These are phyloP conservation scores for Dilophus febrilis DNA, from an alignment of 2,888 invertebrate species.

Conservation along the genomic window DNA sequence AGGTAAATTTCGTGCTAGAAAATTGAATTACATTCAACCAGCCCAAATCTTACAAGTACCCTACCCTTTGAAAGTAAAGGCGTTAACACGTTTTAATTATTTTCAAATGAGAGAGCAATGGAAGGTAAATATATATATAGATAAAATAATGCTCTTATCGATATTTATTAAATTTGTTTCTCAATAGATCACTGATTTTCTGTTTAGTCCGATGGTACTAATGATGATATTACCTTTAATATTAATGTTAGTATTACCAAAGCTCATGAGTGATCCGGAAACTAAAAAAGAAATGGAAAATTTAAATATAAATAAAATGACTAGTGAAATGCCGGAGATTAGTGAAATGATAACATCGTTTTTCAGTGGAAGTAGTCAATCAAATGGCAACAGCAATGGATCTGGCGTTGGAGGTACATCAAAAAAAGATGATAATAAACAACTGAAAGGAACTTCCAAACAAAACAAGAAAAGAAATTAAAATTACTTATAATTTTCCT, in stretches of 20 bases:
- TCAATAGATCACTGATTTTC: slow-evolving; percentile 72
- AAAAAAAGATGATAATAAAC: slow-evolving; percentile 24
- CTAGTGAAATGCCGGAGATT: slow-evolving; percentile 84
- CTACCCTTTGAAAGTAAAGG: slow-evolving; percentile 82
- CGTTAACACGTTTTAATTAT: slow-evolving; percentile 62
- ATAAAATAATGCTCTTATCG: neutral
- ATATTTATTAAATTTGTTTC: neutral
- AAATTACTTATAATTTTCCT: too few relatives aligned
- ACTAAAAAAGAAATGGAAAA: slow-evolving; percentile 92
- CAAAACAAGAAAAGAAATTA: slow-evolving; percentile 28
- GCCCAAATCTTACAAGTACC: slow-evolving; percentile 77
- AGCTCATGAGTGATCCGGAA: slow-evolving; percentile 96
- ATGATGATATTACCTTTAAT: slow-evolving; percentile 92
- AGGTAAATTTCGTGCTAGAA: slow-evolving; percentile 89
- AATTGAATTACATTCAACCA: slow-evolving; percentile 86
- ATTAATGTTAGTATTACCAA: slow-evolving; percentile 81
- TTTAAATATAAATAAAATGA: slow-evolving; percentile 52
- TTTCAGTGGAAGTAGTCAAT: slow-evolving; percentile 52
- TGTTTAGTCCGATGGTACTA: slow-evolving; percentile 93
- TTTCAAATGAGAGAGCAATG: slow-evolving; percentile 93
- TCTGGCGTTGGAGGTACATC: slow-evolving; percentile 8
- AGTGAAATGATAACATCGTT: slow-evolving; percentile 84
- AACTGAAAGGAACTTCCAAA: slow-evolving; percentile 19
- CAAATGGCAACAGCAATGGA: slow-evolving; percentile 24
- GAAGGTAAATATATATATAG: slow-evolving; percentile 35